Base-by-base conservation (phyloP, 2,797 vertebrate species). In the Enteromius anoplus region DNA sequence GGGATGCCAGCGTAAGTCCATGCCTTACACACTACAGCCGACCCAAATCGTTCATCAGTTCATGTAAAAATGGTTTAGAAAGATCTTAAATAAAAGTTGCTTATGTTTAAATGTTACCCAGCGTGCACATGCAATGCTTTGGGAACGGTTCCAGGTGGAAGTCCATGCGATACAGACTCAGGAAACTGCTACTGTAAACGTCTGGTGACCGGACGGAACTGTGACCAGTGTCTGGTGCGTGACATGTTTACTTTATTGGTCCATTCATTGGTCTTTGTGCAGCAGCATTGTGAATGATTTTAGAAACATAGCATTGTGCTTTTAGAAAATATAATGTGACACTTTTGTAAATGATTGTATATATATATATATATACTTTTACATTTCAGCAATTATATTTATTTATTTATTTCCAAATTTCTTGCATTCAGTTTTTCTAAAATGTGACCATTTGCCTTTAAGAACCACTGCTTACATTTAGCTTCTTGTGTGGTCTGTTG, bases 141-240 rank as follows among this genome's bases (percentile, higher is more conserved):
- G 91, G 98, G 98, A 78, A 99, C 97, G 0, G 82, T 96, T 87
- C 95, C 96, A 3, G 97, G 97, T 23, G 95, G 95, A 90, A 97
- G 94, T 86, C 96, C 97, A 34, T 99, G 98, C 51, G 95, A 98
- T 89, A 95, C 91, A 0, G 91, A 94, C 88, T 95, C 95, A 64
- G 98, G 98, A 92, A 95, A 86, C 91, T 99, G 98, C 88, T 98
- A 96, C 91, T 99, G 98, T 92, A 99, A 99, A 91, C 96, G 97
- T 51, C 93, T 98, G 91, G 97, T 97, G 88, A 95, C 89, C 0
- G 97, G 98, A 89, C 94, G 89, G 86, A 93, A 95, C 85, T 99
- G 98, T 87, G 92, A 96, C 89, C 96, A 95, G 79, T 99, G 98
- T 92, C 92, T 97, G 96, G 98, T 99, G 92, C 92, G 97, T 91